A percentile compares a stretch with the other conserved stretches of the same genome.
phyloP scores from a whole-genome alignment of 2,888 invertebrate species.

The Tigriopus californicus region DNA sequence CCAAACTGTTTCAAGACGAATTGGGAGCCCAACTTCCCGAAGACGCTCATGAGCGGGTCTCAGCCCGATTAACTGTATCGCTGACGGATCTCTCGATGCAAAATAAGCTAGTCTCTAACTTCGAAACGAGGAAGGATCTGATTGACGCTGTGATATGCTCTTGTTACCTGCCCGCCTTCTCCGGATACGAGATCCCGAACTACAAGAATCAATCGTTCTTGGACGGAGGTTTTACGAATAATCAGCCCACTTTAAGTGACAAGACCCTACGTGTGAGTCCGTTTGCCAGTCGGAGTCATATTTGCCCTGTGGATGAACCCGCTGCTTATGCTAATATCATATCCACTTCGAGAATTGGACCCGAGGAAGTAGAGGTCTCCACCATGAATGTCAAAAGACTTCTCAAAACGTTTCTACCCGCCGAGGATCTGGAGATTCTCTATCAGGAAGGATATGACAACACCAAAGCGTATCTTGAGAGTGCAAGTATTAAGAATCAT shows the following conservation, averaged over 20 bases:
- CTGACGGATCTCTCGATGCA: constrained; percentile 38
- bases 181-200: constrained; percentile 1
- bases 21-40: constrained; percentile 46
- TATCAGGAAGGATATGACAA: not conserved
- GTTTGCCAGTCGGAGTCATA: constrained; percentile 4
- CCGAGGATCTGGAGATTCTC: not conserved
- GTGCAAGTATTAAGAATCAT: too few relatives aligned
- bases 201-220: not conserved
- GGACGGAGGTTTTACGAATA: constrained; percentile 6
- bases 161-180: constrained; percentile 11
- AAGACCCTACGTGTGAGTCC: not conserved
- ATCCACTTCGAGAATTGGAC: not conserved
- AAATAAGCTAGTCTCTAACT: not conserved
- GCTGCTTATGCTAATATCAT: not conserved
- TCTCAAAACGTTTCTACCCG: not conserved
- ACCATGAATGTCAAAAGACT: not conserved
- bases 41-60: constrained; percentile 77
- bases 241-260: not conserved
- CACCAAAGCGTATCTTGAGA: not conserved
- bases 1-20: not conserved
- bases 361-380: not conserved
- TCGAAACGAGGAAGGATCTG: not conserved
- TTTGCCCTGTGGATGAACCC: not conserved
- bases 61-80: constrained; percentile 78
- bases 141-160: constrained; percentile 8